Percentiles rank a stretch among this genome's conserved stretches.
Evolutionary conservation across 2,113 vertebrate species (phyloP).

Genomic region (Strix uralensis): DNA sequence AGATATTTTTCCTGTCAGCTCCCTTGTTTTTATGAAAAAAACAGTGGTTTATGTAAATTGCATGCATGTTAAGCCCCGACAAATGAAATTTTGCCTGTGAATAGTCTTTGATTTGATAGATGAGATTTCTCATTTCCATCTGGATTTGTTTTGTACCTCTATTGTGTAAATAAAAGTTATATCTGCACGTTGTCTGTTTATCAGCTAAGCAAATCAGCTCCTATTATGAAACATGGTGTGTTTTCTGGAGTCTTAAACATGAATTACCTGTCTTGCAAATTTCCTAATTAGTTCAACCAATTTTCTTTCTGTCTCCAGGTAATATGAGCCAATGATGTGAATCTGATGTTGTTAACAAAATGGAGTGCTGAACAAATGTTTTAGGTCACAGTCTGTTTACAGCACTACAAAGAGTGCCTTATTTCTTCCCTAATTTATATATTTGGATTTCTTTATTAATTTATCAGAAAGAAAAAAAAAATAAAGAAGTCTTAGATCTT

Average conservation of each 20-base stretch:
- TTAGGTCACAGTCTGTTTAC: conserved; percentile 60
- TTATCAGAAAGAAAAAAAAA: background rate
- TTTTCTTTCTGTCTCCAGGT: conserved; percentile 67
- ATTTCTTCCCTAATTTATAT: conserved; percentile 30
- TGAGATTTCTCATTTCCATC: background rate
- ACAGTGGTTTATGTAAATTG: background rate
- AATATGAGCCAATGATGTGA: conserved; percentile 68
- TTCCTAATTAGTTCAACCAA: conserved; percentile 63
- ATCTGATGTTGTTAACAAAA: conserved; percentile 64
- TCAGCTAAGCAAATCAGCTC: background rate
- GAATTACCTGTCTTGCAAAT: conserved; percentile 59
- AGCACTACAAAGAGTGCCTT: background rate
- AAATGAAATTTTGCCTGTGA: background rate
- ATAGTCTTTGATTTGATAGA: background rate
- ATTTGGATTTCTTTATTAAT: background rate
- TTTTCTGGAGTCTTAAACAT: conserved; percentile 39
- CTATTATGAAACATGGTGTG: background rate
- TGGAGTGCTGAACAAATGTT: conserved; percentile 62
- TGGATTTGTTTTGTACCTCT: background rate
- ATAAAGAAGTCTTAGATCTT: background rate
- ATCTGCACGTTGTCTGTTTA: background rate
- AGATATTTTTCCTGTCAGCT: background rate
- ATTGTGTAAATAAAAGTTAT: background rate
- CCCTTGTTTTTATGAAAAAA: background rate
- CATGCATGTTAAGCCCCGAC: background rate